Percentiles rank a stretch among this genome's conserved stretches.
Conservation (phyloP, 2,797 vertebrate species). For the Notolabrus celidotus region DNA sequence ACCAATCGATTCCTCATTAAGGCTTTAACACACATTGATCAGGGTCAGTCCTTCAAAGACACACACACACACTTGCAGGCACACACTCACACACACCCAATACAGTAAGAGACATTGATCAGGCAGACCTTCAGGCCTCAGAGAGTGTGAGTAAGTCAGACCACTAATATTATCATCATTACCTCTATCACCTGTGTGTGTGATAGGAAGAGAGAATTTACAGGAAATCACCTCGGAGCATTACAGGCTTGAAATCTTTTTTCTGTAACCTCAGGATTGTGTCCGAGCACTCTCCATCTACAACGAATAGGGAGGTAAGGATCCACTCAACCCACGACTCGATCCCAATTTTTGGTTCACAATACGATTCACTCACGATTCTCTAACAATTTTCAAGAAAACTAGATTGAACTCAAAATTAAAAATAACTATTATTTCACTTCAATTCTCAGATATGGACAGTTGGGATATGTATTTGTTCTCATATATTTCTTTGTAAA, state of each 20-base stretch:
- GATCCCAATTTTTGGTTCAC: too few species aligned
- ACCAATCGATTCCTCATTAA: constrained; percentile 81
- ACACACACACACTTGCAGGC: constrained; percentile 35
- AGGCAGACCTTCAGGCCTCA: constrained; percentile 55
- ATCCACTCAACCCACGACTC: too few species aligned
- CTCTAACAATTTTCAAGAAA: too few species aligned
- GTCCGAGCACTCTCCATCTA: too few species aligned
- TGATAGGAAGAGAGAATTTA: not conserved
- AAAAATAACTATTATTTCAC: too few species aligned
- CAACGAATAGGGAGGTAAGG: too few species aligned
- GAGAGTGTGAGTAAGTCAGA: constrained; percentile 68
- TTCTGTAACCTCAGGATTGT: not conserved
- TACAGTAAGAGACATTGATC: constrained; percentile 77
- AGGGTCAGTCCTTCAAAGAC: constrained; percentile 69
- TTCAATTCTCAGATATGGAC: too few species aligned
- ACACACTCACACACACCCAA: constrained; percentile 43
- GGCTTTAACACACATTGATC: constrained; percentile 82
- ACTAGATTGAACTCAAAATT: too few species aligned
- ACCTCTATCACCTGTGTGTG: constrained; percentile 25
- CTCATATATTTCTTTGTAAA: too few species aligned
- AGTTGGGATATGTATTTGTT: too few species aligned
- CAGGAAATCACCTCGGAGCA: constrained; percentile 10
- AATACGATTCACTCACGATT: too few species aligned
- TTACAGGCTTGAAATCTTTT: constrained; percentile 7
- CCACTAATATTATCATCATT: constrained; percentile 69